Percentiles rank a stretch among this genome's conserved stretches.
Conservation (phyloP, 2,888 invertebrate species). For the Nephrotoma appendiculata region DNA sequence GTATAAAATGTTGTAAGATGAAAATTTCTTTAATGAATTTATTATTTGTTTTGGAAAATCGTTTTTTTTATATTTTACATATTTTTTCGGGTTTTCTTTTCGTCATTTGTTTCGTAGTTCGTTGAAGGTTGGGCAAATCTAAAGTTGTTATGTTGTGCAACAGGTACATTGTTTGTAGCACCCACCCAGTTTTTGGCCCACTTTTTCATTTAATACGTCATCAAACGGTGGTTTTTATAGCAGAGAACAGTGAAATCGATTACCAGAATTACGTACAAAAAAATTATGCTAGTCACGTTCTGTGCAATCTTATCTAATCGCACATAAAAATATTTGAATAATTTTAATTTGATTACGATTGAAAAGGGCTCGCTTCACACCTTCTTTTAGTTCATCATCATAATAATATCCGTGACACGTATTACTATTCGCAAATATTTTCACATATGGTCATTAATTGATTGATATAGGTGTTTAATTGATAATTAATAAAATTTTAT, state of each 20-base stretch:
- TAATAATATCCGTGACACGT: too few relatives aligned
- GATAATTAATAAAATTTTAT: background rate
- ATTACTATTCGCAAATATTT: background rate
- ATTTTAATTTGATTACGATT: background rate
- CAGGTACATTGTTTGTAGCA: too few relatives aligned
- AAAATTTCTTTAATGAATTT: too few relatives aligned
- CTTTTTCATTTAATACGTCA: background rate
- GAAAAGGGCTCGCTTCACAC: background rate
- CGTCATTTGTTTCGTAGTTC: too few relatives aligned
- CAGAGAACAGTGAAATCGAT: background rate
- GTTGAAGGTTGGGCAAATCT: too few relatives aligned
- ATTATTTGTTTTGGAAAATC: too few relatives aligned
- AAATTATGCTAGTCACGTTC: background rate
- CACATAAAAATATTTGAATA: background rate
- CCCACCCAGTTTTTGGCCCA: background rate
- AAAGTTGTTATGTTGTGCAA: too few relatives aligned
- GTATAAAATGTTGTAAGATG: too few relatives aligned
- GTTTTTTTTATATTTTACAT: too few relatives aligned
- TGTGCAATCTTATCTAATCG: background rate
- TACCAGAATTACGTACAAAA: background rate
- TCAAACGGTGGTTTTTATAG: background rate
- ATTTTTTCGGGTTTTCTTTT: too few relatives aligned
- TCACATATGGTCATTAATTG: background rate
- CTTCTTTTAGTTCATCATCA: background rate
- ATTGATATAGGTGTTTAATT: background rate